These are phyloP conservation scores for Karalla daura DNA, from an alignment of 2,797 vertebrate genomes.

Conservation along the genomic window DNA sequence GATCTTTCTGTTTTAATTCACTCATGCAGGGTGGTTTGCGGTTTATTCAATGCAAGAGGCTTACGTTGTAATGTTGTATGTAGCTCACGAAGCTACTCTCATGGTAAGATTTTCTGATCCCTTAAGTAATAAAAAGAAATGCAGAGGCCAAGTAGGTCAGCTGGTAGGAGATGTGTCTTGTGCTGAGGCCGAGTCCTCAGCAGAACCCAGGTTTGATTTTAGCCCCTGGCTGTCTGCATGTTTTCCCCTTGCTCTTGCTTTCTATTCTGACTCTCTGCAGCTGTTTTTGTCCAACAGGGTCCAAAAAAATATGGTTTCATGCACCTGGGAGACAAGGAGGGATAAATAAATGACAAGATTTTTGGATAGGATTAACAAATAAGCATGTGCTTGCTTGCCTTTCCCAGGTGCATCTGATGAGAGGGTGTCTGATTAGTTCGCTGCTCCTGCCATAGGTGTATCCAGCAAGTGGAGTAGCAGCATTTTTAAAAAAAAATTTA, in stretches of 20 bases:
- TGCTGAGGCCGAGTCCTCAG: too few species aligned
- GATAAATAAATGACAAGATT: not conserved
- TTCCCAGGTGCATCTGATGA: constrained; percentile 34
- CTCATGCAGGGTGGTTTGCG: not conserved
- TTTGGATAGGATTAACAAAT: constrained; percentile 4
- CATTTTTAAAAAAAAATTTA: too few species aligned
- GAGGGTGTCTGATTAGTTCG: constrained; percentile 25
- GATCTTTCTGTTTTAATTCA: constrained; percentile 13
- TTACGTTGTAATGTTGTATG: not conserved
- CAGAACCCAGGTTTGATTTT: too few species aligned
- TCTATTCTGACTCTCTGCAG: not conserved
- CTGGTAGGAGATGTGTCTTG: too few species aligned
- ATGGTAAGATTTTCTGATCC: not conserved
- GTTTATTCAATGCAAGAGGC: not conserved
- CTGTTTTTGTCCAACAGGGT: too few species aligned
- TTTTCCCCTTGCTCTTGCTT: too few species aligned
- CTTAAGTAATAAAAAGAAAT: constrained; percentile 9
- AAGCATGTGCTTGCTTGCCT: constrained; percentile 8
- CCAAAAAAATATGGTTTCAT: too few species aligned
- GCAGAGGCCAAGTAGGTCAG: too few species aligned
- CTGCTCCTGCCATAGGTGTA: constrained; percentile 37
- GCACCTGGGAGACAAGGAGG: too few species aligned
- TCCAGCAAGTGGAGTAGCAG: constrained; percentile 22
- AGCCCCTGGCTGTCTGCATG: too few species aligned
- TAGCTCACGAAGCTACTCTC: not conserved